Base-by-base conservation (phyloP, 1,140 invertebrate species). In the Formica selysi region DNA sequence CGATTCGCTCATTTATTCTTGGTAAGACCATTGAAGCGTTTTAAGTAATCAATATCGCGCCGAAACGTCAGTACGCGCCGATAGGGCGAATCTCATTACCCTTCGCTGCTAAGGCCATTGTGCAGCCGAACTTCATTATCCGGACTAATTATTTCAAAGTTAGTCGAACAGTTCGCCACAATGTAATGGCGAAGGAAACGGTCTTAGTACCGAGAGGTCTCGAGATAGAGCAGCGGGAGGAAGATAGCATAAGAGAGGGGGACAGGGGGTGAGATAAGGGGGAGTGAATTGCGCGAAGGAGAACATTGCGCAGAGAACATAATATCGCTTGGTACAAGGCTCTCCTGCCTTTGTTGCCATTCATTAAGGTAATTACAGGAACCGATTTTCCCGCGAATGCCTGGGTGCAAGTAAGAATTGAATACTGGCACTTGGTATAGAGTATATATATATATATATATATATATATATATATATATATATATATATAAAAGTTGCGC, bases 111-210 rank as follows among this genome's bases (percentile, higher is more conserved):
- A 89, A 87, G 83, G 87, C 92, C 89, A 93, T 93, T 93, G 92
- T 94, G 90, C 89, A 85, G 90, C 86, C 90, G 89, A 93, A 93
- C 93, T 94, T 93, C 92, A 95, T 95, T 95, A 94, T 93, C 92
- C 90, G 78, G 88, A 94, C 93, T 94, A 95, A 95, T 95, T 95
- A 94, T 95, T 94, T 95, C 91, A 91, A 94, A 94, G 93, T 94
- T 94, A 93, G 91, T 92, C 91, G 91, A 94, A 94, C 93, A 93
- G 93, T 93, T 94, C 91, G 92, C 92, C 92, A 93, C 92, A 94
- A 93, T 93, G 94, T 94, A 93, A 94, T 93, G 89, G 90, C 88
- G 90, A 91, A 92, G 92, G 91, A 93, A 94, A 93, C 91, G 90
- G 91, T 91, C 91, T 92, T 89, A 78, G 90, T 86, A 85, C 81